Conservation (phyloP, 2,797 vertebrate genomes). For the Tachyglossus aculeatus region DNA sequence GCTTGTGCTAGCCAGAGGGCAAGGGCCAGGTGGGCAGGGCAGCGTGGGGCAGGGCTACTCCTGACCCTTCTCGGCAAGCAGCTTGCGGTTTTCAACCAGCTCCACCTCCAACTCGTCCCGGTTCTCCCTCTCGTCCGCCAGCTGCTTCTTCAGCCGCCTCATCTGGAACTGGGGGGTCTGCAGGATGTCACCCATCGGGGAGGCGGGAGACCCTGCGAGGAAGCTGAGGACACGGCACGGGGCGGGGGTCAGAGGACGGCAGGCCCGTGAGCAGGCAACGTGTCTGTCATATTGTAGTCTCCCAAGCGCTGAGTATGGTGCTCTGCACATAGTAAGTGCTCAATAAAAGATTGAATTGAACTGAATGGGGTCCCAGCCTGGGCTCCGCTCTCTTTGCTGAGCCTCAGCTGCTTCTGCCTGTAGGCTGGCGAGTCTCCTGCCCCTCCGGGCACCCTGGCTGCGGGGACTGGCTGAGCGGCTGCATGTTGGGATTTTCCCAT, state of each 20-base stretch:
- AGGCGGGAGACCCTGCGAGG: conserved; percentile 66
- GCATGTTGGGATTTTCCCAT: too few relatives aligned
- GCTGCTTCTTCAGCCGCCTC: conserved; percentile 82
- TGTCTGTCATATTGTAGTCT: too few relatives aligned
- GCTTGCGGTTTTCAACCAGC: conserved; percentile 73
- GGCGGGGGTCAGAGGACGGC: conserved; percentile 5
- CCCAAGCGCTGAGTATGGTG: too few relatives aligned
- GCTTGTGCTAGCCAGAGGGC: not conserved
- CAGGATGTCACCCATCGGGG: conserved; percentile 89
- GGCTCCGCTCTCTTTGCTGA: too few relatives aligned
- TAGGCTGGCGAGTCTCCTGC: accelerated
- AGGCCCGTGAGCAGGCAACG: too few relatives aligned
- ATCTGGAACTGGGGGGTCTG: conserved; percentile 93
- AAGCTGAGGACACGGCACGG: conserved; percentile 48
- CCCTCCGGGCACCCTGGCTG: not conserved
- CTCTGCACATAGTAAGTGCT: too few relatives aligned
- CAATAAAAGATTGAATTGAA: too few relatives aligned
- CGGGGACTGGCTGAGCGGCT: too few relatives aligned
- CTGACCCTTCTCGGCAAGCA: conserved; percentile 85
- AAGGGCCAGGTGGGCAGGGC: not conserved
- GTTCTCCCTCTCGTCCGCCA: conserved; percentile 82
- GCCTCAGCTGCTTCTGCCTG: too few relatives aligned
- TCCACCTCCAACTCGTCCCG: conserved; percentile 87
- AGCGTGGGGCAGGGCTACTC: accelerated
- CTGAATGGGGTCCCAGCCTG: too few relatives aligned